Evolutionary conservation across 2,113 vertebrate species (phyloP).

Genomic region (Macaca mulatta): DNA sequence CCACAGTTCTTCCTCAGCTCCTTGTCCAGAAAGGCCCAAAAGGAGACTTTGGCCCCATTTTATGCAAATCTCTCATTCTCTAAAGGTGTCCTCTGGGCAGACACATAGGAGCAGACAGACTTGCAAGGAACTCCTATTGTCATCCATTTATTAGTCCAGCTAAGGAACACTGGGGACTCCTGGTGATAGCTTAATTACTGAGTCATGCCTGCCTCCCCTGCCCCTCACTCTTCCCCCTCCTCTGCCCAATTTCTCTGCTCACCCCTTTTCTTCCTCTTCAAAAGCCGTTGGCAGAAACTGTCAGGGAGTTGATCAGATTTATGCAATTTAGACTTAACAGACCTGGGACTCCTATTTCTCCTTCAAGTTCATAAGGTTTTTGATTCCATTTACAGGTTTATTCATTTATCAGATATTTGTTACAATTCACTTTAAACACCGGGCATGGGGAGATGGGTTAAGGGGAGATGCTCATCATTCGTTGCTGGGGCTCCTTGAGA

Average conservation of each 20-base stretch:
- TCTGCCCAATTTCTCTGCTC: neutral
- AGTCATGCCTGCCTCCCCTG: neutral
- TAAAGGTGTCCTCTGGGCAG: neutral
- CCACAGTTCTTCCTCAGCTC: neutral
- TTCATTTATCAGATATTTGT: conserved; percentile 54
- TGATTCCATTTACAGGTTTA: conserved; percentile 63
- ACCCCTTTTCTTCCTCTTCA: conserved; percentile 60
- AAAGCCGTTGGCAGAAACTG: conserved; percentile 74
- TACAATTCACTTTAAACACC: conserved; percentile 66
- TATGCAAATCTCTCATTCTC: neutral
- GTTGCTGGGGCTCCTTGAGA: neutral
- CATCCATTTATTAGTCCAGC: neutral
- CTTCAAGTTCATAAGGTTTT: conserved; percentile 71
- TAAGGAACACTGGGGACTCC: neutral
- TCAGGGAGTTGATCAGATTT: conserved; percentile 74
- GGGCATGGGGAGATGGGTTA: neutral
- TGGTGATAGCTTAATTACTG: conserved; percentile 75
- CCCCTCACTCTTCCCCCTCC: neutral
- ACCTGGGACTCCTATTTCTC: conserved; percentile 65
- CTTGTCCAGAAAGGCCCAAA: neutral
- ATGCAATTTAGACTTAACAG: conserved; percentile 79
- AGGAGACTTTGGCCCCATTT: neutral
- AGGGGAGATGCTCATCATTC: neutral
- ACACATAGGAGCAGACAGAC: neutral
- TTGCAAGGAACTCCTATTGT: neutral